Evolutionary conservation across 1,140 invertebrate genomes (phyloP).

Genomic region (Penaeus japonicus): DNA sequence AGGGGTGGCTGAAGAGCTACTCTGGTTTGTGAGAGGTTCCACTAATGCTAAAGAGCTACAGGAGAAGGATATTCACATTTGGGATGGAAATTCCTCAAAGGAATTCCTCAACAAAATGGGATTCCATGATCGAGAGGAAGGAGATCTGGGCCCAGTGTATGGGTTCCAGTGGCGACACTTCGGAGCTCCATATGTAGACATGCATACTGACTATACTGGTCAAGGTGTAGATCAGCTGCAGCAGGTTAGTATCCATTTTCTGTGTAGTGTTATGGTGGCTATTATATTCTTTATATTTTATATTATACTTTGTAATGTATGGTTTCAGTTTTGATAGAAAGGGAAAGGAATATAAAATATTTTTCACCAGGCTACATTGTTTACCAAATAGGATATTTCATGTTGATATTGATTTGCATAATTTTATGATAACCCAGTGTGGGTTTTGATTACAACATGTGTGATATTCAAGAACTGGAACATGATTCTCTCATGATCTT

Average conservation of each 20-base stretch:
- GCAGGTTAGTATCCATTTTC: constrained; percentile 29
- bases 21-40: constrained; percentile 95
- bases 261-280: neutral
- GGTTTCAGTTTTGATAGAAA: no score
- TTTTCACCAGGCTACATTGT: no score
- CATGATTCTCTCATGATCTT: neutral
- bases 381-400: no score
- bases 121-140: constrained; percentile 86
- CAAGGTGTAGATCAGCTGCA: constrained; percentile 92
- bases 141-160: constrained; percentile 97
- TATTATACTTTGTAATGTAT: no score
- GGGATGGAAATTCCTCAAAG: constrained; percentile 92
- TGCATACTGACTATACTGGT: constrained; percentile 80
- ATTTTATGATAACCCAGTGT: neutral
- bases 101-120: constrained; percentile 90
- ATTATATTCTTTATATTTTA: no score
- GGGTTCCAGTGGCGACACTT: constrained; percentile 99
- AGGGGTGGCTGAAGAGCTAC: constrained; percentile 91
- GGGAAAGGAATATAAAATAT: no score
- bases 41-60: constrained; percentile 90
- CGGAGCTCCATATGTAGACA: constrained; percentile 90
- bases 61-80: constrained; percentile 91
- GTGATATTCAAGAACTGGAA: neutral
- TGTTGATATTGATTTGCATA: neutral
- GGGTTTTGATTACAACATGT: neutral